Base-by-base conservation (phyloP, 1,140 invertebrate genomes). In the Anadara kagoshimensis region DNA sequence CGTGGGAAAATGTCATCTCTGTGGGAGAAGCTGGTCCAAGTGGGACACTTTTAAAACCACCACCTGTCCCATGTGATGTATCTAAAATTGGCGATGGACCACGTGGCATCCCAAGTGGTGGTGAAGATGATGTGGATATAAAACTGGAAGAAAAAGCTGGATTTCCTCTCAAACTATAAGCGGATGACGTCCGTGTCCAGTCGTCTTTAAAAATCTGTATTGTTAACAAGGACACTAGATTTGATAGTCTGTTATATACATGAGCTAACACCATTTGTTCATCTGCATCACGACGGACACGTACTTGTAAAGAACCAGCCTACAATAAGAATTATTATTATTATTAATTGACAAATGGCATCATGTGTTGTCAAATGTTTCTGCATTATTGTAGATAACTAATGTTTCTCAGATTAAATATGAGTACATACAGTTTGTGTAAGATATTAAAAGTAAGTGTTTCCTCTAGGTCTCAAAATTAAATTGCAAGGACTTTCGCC, bases 231-330 rank as follows among this genome's bases (percentile, higher is more conserved):
- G 90, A 88, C 10, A 93, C 91, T 43, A 93, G 82, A 61, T 88
- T 90, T 16, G 91, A 91, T 5, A 93, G 88, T 58, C 92, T 90
- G 74, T 91, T 90, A 73, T 91, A 90, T 26, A 93, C 91, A 79
- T 92, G 91, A 10, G 90, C 90, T 41, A 93, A 82, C 16, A 93
- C 93, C 70, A 92, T 80, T 82, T 93, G 92, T 84, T 93, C 93
- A 85, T 94, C 91, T 7, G 93, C 93, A 86, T 94, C 93, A 45
- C 92, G 84, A 63, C 93, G 82, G 4, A 93, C 90, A 43, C 93
- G 85, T 3, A 93, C 92, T 81, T 93, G 91, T 11, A 93, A 87
- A 14, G 90, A 91, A 43, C 92, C 92, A 80, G 91, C 91, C 91
- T 92, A 73, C 41, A 90, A 87, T 79, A 61, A 49, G 64, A 43